Base-by-base conservation (phyloP, 2,113 vertebrate species). In the Thalassoma bifasciatum region DNA sequence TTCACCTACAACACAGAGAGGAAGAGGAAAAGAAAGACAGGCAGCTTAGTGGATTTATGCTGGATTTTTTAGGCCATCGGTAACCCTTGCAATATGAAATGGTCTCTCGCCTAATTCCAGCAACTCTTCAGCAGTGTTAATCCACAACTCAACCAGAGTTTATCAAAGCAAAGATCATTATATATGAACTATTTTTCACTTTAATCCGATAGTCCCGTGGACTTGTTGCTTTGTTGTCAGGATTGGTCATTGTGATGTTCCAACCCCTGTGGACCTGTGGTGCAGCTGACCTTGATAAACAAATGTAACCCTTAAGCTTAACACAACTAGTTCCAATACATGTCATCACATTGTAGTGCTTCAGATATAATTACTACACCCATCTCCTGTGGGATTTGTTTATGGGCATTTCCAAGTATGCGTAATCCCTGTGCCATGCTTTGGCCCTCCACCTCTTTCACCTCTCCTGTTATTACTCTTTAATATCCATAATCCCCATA, bases 1-100 rank as follows among this genome's bases (percentile, higher is more conserved):
- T 98, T 96, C 82, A 99, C 97, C 92, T 98, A 86, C 9, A 56
- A 34, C 11, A 49, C 6, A 19, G n/a, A 49, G 19, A 49, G 46
- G 13, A n/a, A 56, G 42, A 68, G 7, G 6, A 49, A 12, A 64
- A 5, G n/a, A 57, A 17, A 44, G 52, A 65, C 16, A 72, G 37
- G 46, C 30, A 2, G 21, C 19, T 19, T 63, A 57, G 22, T 50
- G 14, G 51, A 65, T 13, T 38, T 34, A 30, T 19, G 38, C 11
- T 52, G 34, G 53, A 73, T 62, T 86, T 81, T 65, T 30, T 71
- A 76, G 67, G 73, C 75, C 61, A 77, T 70, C 22, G 7, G 44
- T 36, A 62, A 75, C 63, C n/a, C 19, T 21, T 36, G 22, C 40
- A 61, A 57, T 60, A 73, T 77, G 50, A 75, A 67, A 49, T 10